phyloP scores from a whole-genome alignment of 2,888 invertebrate species.

The Spisula solida region DNA sequence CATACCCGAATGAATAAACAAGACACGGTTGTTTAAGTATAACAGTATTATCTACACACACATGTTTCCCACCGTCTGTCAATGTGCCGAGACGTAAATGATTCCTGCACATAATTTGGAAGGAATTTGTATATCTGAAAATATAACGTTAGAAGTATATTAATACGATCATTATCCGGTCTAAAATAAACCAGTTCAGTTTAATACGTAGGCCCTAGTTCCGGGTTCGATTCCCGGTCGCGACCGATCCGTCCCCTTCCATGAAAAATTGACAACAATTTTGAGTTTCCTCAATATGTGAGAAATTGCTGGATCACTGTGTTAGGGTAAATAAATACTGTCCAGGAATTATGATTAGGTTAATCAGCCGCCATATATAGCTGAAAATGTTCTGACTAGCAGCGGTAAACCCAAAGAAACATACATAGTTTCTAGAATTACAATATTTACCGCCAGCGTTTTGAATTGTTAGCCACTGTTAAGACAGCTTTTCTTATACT shows the following conservation, averaged over 20 bases:
- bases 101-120: constrained; percentile 33
- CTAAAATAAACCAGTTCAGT: neutral
- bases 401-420: too few species aligned
- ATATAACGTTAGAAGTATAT: too few species aligned
- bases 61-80: constrained; percentile 14
- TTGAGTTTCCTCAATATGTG: neutral
- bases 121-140: constrained; percentile 31
- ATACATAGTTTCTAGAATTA: too few species aligned
- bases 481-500: too few species aligned
- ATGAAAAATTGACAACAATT: neutral
- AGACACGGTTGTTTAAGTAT: constrained; percentile 23
- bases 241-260: neutral
- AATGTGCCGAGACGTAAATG: neutral
- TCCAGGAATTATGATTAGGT: too few species aligned
- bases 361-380: too few species aligned
- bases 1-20: constrained; percentile 36
- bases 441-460: too few species aligned
- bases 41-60: constrained; percentile 7
- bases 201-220: too few species aligned
- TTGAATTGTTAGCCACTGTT: too few species aligned
- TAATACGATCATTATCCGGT: too few species aligned
- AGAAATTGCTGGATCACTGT: neutral
- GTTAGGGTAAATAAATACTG: too few species aligned
- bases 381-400: too few species aligned
- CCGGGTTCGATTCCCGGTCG: neutral